phyloP scores from a whole-genome alignment of 2,797 vertebrate species.

The Potorous gilbertii region DNA sequence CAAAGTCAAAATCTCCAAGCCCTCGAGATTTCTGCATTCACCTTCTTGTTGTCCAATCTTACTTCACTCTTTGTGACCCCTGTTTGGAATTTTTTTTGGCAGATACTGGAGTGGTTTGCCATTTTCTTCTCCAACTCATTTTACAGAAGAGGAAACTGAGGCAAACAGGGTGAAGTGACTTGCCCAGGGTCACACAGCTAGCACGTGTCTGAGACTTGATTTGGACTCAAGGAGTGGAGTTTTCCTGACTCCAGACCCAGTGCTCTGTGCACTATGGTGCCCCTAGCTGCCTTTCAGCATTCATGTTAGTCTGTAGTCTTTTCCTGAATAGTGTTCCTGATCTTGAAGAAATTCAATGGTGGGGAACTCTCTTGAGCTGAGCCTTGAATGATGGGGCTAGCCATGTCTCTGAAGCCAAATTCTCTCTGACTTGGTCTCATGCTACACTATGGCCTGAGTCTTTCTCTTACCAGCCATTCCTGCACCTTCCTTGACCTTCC shows the following conservation, averaged over 20 bases:
- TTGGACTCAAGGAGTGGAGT: neutral
- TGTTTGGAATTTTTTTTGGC: neutral
- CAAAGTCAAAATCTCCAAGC: neutral
- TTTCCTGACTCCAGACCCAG: neutral
- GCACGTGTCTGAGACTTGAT: neutral
- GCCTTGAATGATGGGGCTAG: neutral
- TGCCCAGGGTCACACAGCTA: neutral
- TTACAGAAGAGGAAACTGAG: neutral
- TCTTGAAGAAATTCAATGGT: neutral
- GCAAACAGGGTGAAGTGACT: neutral
- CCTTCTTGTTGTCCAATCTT: neutral
- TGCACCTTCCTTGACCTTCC: neutral
- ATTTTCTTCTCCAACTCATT: neutral
- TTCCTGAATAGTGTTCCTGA: neutral
- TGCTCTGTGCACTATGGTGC: neutral
- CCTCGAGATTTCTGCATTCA: neutral
- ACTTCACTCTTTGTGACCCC: neutral
- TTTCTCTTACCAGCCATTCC: neutral
- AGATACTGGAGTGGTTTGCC: neutral
- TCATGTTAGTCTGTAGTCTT: neutral
- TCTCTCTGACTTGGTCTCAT: neutral
- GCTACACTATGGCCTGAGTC: neutral
- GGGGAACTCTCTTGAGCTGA: neutral
- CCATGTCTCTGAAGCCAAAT: neutral
- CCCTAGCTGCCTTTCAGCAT: neutral